Evolutionary conservation across 2,888 invertebrate species (phyloP), one percentile per base, ranked within the genome.

Genomic region (Heliconius aoede): DNA sequence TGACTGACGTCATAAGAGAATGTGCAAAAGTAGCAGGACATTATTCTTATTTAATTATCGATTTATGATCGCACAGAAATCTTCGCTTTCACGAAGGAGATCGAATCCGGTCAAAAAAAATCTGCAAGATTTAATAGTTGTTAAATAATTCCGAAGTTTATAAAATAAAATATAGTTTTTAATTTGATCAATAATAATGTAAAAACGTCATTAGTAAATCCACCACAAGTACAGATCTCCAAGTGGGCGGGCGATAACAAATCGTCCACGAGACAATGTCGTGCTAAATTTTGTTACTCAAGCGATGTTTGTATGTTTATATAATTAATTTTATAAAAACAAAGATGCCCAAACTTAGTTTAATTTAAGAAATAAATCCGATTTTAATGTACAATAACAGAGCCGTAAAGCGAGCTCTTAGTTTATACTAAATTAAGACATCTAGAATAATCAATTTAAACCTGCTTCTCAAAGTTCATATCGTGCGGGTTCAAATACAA

Each of bases 241-340:
- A 36, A 32, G 65, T 40, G 65, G 65, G 65, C 36, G 36, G 65
- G 18, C 36, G 65, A 65, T 40, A 65, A 24, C 24, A 32, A 5
- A 15, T 7, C 26, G 65, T 36, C 65, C 65, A 65, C 65, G 36
- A 24, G 65, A 40, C 65, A 46, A 64, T 24, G 36, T 40, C 65
- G 65, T 65, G 65, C 8, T n/a, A 36, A 13, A 15, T 40, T 40
- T 36, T 24, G 32, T 36, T 24, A 24, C 64, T 2, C 3, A 65
- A 40, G 15, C 36, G 36, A 36, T 24, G 24, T 36, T 36, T 65
- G 24, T 65, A 8, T 40, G 24, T n/a, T n/a, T 40, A 24, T 40
- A 60, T 60, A 28, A 15, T 15, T 3, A 15, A 15, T 60, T 7
- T 15, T 26, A 60, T 58, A 60, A 28, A 26, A 60, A 60, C 15